Conservation (phyloP, 2,797 vertebrate genomes). For the Etheostoma perlongum region DNA sequence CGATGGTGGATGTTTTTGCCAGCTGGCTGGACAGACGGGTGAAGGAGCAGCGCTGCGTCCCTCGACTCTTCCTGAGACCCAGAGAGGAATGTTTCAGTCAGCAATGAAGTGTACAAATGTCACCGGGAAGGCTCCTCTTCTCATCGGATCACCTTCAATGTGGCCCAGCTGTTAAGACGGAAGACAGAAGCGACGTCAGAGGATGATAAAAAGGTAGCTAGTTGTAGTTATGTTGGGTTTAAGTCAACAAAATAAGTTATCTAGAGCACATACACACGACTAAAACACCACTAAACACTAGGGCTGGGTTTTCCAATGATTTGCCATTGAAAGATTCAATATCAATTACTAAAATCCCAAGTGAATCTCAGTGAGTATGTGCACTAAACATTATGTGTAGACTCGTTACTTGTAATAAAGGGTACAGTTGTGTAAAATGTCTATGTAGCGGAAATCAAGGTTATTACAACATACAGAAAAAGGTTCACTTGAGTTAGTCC, state of each 20-base stretch:
- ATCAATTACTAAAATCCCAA: constrained; percentile 21
- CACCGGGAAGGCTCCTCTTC: constrained; percentile 96
- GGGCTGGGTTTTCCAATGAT: not conserved
- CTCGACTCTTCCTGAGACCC: constrained; percentile 40
- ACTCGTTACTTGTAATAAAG: not conserved
- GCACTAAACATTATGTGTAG: not conserved
- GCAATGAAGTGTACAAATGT: constrained; percentile 97
- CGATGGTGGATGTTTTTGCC: constrained; percentile 15
- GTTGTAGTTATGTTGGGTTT: not conserved
- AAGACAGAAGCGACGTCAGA: constrained; percentile 16
- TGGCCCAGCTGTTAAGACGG: constrained; percentile 91
- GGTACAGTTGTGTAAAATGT: not conserved
- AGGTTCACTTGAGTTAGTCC: not conserved
- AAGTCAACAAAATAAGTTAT: not conserved
- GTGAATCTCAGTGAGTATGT: not conserved
- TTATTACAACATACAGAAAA: not conserved
- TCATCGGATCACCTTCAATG: constrained; percentile 95
- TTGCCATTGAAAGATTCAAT: constrained; percentile 20
- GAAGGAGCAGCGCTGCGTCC: constrained; percentile 10
- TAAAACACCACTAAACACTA: constrained; percentile 22
- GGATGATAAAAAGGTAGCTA: not conserved
- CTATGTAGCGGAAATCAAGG: not conserved
- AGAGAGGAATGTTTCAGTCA: constrained; percentile 83
- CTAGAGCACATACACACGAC: constrained; percentile 22
- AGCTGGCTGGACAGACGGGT: constrained; percentile 11